Base-by-base conservation (phyloP, 2,797 vertebrate species). In the Pipistrellus pipistrellus region DNA sequence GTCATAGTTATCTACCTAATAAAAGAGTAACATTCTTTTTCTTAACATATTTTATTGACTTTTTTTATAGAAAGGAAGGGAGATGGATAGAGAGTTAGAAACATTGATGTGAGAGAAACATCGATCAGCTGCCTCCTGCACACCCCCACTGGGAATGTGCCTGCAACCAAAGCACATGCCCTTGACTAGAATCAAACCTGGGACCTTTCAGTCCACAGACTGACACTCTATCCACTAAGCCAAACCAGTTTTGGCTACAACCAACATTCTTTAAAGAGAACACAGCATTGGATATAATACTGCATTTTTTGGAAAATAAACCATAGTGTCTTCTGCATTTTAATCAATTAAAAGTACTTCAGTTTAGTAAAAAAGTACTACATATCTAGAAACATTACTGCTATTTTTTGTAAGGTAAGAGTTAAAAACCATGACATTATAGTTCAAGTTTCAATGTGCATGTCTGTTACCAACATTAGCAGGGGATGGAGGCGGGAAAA, bases 271-370 rank as follows among this genome's bases (percentile, higher is more conserved):
- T 59, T 30, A 30, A 91, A 66, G 0, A 64, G 23, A 97, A 91
- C 20, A 89, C 14, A 80, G 4, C 44, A 30, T 2, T 62, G 57
- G 35, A 21, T 83, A 84, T 92, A 10, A n/a, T 68, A 90, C 3
- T 30, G 23, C 14, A 81, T 66, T 68, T 30, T 73, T 69, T 62
- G 46, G 78, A 35, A 92, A 94, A 94, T 76, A 14, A 0, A 12
- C 9, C 73, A 66, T 1, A 81, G n/a, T 90, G 46, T 11, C 27
- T 84, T 57, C 93, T 94, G 5, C 46, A 21, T 85, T 78, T n/a
- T 81, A 69, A 92, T 87, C 44, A 92, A 17, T 53, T 90, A 94
- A 91, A 92, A 9, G 32, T 25, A 85, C 4, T 88, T 96, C 35
- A 46, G 35, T 32, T 66, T 93, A 53, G 9, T 76, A 59, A 0